Percentiles rank a stretch among this genome's conserved stretches.
Conservation (phyloP, 2,797 vertebrate genomes). For the Florisuga fusca region DNA sequence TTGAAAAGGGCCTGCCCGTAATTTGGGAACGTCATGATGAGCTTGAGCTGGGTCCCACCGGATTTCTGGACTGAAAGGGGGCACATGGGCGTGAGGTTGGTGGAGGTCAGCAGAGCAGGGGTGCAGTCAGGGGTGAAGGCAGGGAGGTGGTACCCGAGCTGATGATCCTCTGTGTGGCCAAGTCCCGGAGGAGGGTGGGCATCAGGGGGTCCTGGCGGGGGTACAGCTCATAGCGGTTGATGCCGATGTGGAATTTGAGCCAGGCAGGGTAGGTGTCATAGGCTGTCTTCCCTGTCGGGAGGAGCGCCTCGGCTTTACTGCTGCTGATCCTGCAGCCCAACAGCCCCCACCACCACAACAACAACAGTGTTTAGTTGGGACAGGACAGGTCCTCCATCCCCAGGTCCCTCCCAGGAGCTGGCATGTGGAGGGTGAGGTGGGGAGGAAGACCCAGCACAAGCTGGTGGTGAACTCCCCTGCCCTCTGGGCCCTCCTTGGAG, state of each 20-base stretch:
- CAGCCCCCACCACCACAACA: slow-evolving; percentile 40
- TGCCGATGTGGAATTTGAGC: slow-evolving; percentile 84
- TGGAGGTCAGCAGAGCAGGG: rapidly evolving
- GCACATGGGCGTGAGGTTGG: neutral
- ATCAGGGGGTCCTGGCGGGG: slow-evolving; percentile 78
- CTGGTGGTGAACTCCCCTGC: rapidly evolving
- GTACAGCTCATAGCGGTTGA: slow-evolving; percentile 85
- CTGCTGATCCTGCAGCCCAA: slow-evolving; percentile 55
- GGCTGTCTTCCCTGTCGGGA: slow-evolving; percentile 47
- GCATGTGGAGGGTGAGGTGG: neutral
- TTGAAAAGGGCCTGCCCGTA: slow-evolving; percentile 87
- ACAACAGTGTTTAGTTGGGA: slow-evolving; percentile 29
- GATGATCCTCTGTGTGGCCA: slow-evolving; percentile 77
- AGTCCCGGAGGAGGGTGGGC: slow-evolving; percentile 72
- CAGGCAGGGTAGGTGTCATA: slow-evolving; percentile 76
- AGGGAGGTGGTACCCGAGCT: slow-evolving; percentile 75
- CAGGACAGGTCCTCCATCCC: rapidly evolving
- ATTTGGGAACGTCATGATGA: slow-evolving; percentile 84
- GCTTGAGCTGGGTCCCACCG: slow-evolving; percentile 86
- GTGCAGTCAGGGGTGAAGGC: neutral
- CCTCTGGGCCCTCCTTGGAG: neutral
- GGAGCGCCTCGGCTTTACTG: slow-evolving; percentile 50
- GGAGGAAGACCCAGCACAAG: neutral
- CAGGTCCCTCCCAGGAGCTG: neutral
- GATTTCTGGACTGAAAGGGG: slow-evolving; percentile 84